phyloP scores from a whole-genome alignment of 2,113 vertebrate genomes.

The Cairina moschata region DNA sequence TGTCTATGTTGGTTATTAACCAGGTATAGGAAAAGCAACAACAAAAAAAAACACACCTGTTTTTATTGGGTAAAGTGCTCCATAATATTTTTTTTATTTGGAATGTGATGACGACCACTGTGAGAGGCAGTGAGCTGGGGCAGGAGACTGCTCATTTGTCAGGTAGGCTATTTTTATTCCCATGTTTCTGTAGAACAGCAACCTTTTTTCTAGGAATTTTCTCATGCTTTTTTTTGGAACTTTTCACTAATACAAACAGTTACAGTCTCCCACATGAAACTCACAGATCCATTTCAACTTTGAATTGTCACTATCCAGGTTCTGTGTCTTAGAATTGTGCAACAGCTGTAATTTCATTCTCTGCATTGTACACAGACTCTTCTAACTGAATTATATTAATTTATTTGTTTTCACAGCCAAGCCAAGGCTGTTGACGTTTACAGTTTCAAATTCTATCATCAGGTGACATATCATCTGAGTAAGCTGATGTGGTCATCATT shows the following conservation, averaged over 20 bases:
- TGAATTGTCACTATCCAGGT: not conserved
- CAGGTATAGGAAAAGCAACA: not conserved
- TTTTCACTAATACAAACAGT: not conserved
- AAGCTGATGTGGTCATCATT: not conserved
- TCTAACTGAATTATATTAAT: not conserved
- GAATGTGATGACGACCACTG: not conserved
- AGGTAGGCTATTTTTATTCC: not conserved
- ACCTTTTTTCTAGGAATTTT: not conserved
- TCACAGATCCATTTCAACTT: not conserved
- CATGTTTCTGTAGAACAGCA: not conserved
- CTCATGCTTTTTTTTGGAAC: not conserved
- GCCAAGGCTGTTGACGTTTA: not conserved
- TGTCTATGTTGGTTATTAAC: not conserved
- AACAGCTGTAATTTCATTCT: not conserved
- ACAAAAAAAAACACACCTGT: not conserved
- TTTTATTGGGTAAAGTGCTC: not conserved
- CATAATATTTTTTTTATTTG: not conserved
- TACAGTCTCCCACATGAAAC: not conserved
- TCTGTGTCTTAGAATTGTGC: not conserved
- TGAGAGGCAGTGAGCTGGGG: not conserved
- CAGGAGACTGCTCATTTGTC: not conserved
- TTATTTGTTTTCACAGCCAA: not conserved
- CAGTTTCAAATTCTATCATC: not conserved
- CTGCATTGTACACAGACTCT: not conserved
- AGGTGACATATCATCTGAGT: not conserved